Evolutionary conservation across 2,113 vertebrate species (phyloP).

Genomic region (Ammospiza nelsoni): DNA sequence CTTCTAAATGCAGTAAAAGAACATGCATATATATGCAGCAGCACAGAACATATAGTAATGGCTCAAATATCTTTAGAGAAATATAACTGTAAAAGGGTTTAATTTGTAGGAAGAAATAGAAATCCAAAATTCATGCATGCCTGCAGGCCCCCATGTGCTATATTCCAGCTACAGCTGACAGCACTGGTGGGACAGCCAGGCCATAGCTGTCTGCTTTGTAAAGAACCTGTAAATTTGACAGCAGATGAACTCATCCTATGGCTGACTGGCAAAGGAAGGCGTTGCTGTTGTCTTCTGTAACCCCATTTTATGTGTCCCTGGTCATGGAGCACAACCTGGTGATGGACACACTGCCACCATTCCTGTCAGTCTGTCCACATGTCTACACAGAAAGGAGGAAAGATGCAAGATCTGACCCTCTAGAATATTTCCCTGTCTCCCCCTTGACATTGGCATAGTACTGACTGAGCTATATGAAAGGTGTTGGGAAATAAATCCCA

Average conservation of each 20-base stretch:
- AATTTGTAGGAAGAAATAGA: slow-evolving; percentile 43
- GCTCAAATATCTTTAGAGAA: slow-evolving; percentile 3
- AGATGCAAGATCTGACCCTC: background rate
- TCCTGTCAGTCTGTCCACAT: background rate
- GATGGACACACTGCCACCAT: background rate
- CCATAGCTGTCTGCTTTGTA: background rate
- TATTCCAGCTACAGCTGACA: slow-evolving; percentile 5
- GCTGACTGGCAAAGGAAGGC: background rate
- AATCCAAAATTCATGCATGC: slow-evolving; percentile 3
- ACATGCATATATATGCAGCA: background rate
- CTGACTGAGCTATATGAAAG: background rate
- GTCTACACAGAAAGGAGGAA: background rate
- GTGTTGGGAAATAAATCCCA: slow-evolving; percentile 6
- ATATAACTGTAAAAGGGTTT: background rate
- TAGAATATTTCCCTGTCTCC: background rate
- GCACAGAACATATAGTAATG: background rate
- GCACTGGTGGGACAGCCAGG: background rate
- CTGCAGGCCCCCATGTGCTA: background rate
- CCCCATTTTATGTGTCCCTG: background rate
- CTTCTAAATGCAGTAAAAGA: slow-evolving; percentile 8
- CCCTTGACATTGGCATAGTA: background rate
- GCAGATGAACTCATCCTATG: background rate
- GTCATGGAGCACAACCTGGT: background rate
- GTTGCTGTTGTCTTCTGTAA: background rate
- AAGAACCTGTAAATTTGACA: background rate